Evolutionary conservation across 2,113 vertebrate species (phyloP), one percentile per base, ranked within the genome.

Genomic region (Odocoileus hemionus): DNA sequence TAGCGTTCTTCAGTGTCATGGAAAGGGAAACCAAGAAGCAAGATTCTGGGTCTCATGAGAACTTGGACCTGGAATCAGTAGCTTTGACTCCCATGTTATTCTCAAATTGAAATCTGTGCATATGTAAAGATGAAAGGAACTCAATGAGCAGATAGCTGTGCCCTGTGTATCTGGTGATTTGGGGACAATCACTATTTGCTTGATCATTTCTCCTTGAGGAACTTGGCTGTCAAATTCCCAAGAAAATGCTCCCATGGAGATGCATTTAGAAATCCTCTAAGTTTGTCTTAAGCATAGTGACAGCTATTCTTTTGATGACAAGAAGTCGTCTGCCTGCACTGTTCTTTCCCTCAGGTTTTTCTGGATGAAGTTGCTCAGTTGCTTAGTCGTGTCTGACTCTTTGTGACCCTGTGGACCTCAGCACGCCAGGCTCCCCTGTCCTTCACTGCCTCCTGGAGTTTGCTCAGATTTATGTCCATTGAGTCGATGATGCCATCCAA

Each of bases 251-350:
- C 70, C 33, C 39, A 50, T 70, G 45, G 47, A 61, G 55, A 82
- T 84, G 92, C 39, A 87, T 79, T 93, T 94, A 86, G 95, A 97
- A 97, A 67, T 78, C 47, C 79, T 86, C 39, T 21, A n/a, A 50
- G 74, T 90, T 80, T 61, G 60, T 54, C 86, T 89, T 79, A 54
- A 74, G 85, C 30, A 61, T 39, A 86, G 5, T 14, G 47, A 87
- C 39, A 80, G 64, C 52, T 70, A 74, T 74, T 89, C 78, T 95
- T 95, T 54, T 4, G 4, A 74, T 80, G 54, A 54, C 6, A 82
- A 67, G 80, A 70, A 80, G 43, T 55, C 61, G 15, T 80, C 76
- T 50, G 25, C 78, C 50, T 58, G 54, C 39, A 61, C 26, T 55
- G 8, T 60, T 39, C 67, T 70, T 67, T 28, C n/a, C n/a, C 21